Evolutionary conservation across 2,113 vertebrate genomes (phyloP), one percentile per base, ranked within the genome.

Genomic region (Glaucomys volans): DNA sequence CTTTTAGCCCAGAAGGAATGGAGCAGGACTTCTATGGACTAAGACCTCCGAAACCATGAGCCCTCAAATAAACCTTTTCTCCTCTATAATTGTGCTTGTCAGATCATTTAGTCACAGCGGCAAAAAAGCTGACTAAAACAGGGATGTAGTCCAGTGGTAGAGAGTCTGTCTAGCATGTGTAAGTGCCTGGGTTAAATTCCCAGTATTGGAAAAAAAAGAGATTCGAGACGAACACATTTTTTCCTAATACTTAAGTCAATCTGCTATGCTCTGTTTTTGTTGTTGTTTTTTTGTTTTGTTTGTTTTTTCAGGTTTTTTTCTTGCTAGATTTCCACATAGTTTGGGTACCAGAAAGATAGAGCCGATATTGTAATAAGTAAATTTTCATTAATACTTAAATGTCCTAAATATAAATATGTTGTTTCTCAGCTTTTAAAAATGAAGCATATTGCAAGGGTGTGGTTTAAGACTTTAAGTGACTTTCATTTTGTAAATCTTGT

Each of bases 381-480:
- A 83, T 77, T 2, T 96, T 26, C 18, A 5, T 28, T 30, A 44
- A 30, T 24, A 17, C 50, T 59, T 85, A 12, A 59, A 18, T 82
- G n/a, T 42, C 35, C 89, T 87, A 71, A 35, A 4, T 79, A 85
- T 40, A 20, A 95, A 91, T 79, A 85, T 82, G 91, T 30, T 95
- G 42, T 32, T 97, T 95, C 90, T 66, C 42, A 37, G 13, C 59
- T 89, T 97, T 93, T 85, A 93, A 96, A 96, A 97, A 62, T 42
- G 10, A 96, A 96, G n/a, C 71, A 40, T 77, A 93, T 72, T 77
- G 47, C 80, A 20, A 62, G 94, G 50, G 40, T 64, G 9, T 47
- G 22, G 57, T 79, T 96, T 86, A 96, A 95, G 66, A 0, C 24
- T 92, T 96, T 18, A 3, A 94, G 83, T 13, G n/a, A 86, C 37